Conservation (phyloP, 2,888 invertebrate species). For the Nomada fucata region DNA sequence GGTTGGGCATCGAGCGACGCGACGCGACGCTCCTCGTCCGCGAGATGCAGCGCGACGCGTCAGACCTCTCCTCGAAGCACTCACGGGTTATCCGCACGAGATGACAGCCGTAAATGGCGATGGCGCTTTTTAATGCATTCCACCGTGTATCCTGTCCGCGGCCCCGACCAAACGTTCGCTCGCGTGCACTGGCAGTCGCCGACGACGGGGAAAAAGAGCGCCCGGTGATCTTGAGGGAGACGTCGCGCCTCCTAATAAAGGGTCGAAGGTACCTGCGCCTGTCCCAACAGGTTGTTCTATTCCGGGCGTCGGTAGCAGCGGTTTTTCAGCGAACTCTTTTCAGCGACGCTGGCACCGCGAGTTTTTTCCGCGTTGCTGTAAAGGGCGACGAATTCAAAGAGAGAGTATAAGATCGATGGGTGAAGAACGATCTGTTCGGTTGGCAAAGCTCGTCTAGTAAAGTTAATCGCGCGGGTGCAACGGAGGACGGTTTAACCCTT, state of each 20-base stretch:
- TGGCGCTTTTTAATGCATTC: constrained; percentile 68
- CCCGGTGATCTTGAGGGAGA: constrained; percentile 52
- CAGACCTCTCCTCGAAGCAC: constrained; percentile 47
- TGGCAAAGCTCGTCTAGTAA: no score
- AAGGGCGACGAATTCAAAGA: no score
- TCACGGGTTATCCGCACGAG: constrained; percentile 73
- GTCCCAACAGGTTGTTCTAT: constrained; percentile 60
- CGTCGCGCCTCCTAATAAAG: constrained; percentile 59
- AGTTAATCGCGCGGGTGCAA: no score
- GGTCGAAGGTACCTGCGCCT: constrained; percentile 29
- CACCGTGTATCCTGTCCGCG: constrained; percentile 45
- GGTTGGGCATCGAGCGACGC: not conserved
- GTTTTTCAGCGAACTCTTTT: constrained; percentile 14
- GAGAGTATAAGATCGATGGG: no score
- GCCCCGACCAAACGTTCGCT: constrained; percentile 10
- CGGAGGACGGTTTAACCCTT: no score
- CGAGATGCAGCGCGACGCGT: constrained; percentile 32
- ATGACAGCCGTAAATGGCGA: constrained; percentile 73
- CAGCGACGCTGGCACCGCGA: not conserved
- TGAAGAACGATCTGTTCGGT: no score
- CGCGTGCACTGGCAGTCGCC: not conserved
- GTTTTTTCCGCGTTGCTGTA: not conserved
- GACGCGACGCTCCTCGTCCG: not conserved
- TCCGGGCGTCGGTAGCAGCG: constrained; percentile 3
- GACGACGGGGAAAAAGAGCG: constrained; percentile 42